Conservation (phyloP, 2,888 invertebrate species). For the Sturmia bella region DNA sequence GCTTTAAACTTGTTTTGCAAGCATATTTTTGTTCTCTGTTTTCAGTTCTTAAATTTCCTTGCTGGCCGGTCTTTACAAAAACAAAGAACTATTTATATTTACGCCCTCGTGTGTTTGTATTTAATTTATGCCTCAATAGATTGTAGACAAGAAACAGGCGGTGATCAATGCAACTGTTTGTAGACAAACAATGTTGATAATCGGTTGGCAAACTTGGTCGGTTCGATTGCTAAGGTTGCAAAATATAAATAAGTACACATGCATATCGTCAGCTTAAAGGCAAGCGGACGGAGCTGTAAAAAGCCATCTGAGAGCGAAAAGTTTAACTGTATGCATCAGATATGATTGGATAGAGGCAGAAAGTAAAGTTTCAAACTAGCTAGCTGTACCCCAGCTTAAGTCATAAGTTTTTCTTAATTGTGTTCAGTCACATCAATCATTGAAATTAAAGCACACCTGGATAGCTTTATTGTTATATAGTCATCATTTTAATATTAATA, state of each 20-base stretch:
- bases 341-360: too few species aligned
- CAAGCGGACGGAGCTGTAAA: too few species aligned
- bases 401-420: too few species aligned
- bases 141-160: conserved; percentile 61
- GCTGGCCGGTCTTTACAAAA: conserved; percentile 28
- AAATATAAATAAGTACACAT: background rate
- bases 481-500: too few species aligned
- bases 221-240: conserved; percentile 1
- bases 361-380: too few species aligned
- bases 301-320: too few species aligned
- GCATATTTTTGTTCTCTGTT: background rate
- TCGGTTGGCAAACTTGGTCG: conserved; percentile 38
- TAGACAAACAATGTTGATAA: conserved; percentile 59
- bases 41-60: conserved; percentile 19
- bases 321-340: too few species aligned
- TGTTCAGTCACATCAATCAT: too few species aligned
- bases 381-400: too few species aligned
- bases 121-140: conserved; percentile 67
- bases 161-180: conserved; percentile 60
- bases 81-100: conserved; percentile 26
- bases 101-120: conserved; percentile 67
- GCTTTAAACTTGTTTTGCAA: conserved; percentile 53
- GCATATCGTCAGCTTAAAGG: too few species aligned
- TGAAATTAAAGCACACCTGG: too few species aligned
- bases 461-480: too few species aligned